Evolutionary conservation across 2,888 invertebrate species (phyloP).

Genomic region (Pediacus dermestoides): DNA sequence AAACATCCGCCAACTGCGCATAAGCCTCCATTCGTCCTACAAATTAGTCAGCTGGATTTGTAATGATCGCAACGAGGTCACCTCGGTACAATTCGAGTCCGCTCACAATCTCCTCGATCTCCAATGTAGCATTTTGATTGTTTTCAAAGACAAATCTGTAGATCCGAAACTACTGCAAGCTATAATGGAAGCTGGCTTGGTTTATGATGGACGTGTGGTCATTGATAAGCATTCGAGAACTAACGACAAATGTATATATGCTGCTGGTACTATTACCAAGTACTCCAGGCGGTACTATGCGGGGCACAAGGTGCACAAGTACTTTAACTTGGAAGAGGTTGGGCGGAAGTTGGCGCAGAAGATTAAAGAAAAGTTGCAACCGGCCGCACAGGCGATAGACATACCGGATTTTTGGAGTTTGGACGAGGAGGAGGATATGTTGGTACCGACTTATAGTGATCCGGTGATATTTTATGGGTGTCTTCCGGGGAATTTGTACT

Average conservation of each 20-base stretch:
- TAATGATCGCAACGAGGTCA: slow-evolving; percentile 38
- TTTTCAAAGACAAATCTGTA: slow-evolving; percentile 57
- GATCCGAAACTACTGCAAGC: slow-evolving; percentile 49
- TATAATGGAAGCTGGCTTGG: slow-evolving; percentile 50
- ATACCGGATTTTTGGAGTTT: neutral
- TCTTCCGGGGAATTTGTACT: slow-evolving; percentile 60
- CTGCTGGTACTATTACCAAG: slow-evolving; percentile 62
- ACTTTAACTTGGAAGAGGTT: slow-evolving; percentile 60
- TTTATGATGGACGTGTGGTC: slow-evolving; percentile 54
- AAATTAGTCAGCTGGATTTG: slow-evolving; percentile 56
- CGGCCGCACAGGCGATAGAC: slow-evolving; percentile 10
- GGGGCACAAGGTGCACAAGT: slow-evolving; percentile 51
- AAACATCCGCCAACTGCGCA: slow-evolving; percentile 43
- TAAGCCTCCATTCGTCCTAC: slow-evolving; percentile 54
- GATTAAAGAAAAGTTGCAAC: slow-evolving; percentile 28
- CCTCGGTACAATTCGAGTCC: slow-evolving; percentile 53
- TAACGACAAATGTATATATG: slow-evolving; percentile 62
- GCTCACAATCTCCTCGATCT: slow-evolving; percentile 49
- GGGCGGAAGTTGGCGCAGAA: slow-evolving; percentile 55
- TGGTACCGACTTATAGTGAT: slow-evolving; percentile 42
- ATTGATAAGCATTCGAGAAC: slow-evolving; percentile 61
- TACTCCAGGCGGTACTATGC: slow-evolving; percentile 62
- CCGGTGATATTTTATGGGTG: slow-evolving; percentile 50
- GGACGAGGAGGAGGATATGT: slow-evolving; percentile 2
- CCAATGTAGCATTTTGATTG: slow-evolving; percentile 57